Conservation (phyloP, 1,140 invertebrate species). For the Calephelis nemesis region DNA sequence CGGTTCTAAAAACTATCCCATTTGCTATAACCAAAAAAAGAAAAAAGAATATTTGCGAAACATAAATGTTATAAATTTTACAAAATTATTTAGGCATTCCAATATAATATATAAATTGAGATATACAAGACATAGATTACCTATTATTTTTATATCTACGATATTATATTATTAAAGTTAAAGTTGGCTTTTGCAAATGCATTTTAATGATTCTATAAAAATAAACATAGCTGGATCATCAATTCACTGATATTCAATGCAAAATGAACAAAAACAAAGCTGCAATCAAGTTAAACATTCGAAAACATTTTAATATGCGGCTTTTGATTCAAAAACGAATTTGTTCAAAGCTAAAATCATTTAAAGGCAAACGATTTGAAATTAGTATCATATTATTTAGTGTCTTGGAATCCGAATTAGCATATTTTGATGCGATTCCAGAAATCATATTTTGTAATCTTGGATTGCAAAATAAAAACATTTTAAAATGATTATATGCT, state of each 20-base stretch:
- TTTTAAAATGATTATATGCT: neutral
- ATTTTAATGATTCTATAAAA: no score
- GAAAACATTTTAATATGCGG: conserved; percentile 13
- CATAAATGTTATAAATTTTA: no score
- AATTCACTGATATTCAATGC: neutral
- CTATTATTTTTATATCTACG: no score
- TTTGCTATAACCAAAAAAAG: no score
- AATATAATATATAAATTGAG: no score
- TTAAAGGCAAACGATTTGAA: neutral
- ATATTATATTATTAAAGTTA: no score
- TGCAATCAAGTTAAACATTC: conserved; percentile 4
- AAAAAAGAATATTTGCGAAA: no score
- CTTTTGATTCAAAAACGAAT: conserved; percentile 3
- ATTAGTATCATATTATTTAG: conserved; percentile 16
- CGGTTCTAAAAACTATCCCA: no score
- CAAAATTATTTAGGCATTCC: no score
- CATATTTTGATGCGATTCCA: conserved; percentile 12
- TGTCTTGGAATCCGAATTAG: neutral
- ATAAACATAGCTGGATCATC: no score
- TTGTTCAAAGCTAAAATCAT: neutral
- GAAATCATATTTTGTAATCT: conserved; percentile 4
- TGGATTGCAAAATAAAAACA: conserved; percentile 9
- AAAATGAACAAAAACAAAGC: neutral
- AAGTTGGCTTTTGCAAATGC: no score
- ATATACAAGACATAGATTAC: no score